phyloP scores from a whole-genome alignment of 2,797 vertebrate genomes.

The Pelodytes ibericus region DNA sequence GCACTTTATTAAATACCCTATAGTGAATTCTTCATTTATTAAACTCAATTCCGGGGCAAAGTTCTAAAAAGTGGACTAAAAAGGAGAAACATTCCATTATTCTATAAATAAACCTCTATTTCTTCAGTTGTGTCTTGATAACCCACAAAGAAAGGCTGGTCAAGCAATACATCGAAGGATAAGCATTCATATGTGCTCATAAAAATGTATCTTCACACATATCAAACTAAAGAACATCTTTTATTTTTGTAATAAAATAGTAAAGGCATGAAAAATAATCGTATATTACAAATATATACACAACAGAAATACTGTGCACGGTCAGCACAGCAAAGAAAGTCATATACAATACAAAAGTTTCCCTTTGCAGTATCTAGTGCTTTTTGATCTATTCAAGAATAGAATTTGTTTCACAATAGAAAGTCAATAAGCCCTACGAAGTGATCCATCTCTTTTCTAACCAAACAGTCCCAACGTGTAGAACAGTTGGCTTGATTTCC shows the following conservation, averaged over 20 bases:
- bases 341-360: conserved; percentile 75
- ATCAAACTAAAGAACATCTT: conserved; percentile 86
- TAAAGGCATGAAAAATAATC: conserved; percentile 76
- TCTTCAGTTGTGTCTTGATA: too few species aligned
- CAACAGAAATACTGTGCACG: conserved; percentile 74
- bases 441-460: conserved; percentile 71
- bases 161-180: too few species aligned
- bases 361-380: conserved; percentile 78
- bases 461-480: conserved; percentile 83
- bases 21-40: too few species aligned
- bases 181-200: background rate
- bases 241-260: conserved; percentile 95
- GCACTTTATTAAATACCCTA: too few species aligned
- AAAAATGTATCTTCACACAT: conserved; percentile 27
- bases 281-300: conserved; percentile 87
- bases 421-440: conserved; percentile 82
- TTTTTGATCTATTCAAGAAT: conserved; percentile 84
- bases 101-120: too few species aligned
- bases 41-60: too few species aligned
- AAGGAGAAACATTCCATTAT: too few species aligned
- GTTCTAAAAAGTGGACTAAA: too few species aligned
- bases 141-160: too few species aligned
- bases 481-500: conserved; percentile 85
- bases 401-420: conserved; percentile 85
- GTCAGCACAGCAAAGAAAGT: conserved; percentile 67